Percentiles rank a stretch among this genome's conserved stretches.
Conservation (phyloP, 35 echinoderm and acorn worm genomes). For the Holothuria glaberrima region DNA sequence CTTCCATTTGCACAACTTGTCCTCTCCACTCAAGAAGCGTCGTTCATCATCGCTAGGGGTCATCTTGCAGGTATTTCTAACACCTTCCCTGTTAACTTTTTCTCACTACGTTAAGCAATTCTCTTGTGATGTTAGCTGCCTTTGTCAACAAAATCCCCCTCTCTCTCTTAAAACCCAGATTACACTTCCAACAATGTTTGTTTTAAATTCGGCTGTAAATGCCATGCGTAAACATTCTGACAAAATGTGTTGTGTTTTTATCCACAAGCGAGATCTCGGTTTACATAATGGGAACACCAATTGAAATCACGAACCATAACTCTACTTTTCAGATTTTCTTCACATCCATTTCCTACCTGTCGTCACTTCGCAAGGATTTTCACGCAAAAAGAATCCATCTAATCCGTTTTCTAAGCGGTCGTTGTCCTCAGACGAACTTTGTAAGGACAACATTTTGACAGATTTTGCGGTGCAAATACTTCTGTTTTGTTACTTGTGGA, state of each 20-base stretch:
- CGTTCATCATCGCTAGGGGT: too few species aligned
- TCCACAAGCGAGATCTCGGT: constrained; percentile 39
- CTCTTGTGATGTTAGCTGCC: too few species aligned
- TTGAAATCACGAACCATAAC: constrained; percentile 9
- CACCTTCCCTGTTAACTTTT: too few species aligned
- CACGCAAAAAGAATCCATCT: constrained; percentile 20
- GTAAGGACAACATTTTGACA: constrained; percentile 55
- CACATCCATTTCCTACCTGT: constrained; percentile 21
- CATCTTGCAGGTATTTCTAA: too few species aligned
- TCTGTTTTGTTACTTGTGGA: constrained; percentile 46
- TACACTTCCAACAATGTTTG: constrained; percentile 9
- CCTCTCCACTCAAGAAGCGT: too few species aligned
- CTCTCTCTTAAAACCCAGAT: too few species aligned
- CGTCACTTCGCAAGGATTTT: constrained; percentile 29
- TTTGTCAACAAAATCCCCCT: too few species aligned
- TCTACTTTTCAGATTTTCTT: constrained; percentile 4
- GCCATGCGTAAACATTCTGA: constrained; percentile 30
- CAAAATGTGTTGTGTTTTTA: constrained; percentile 39
- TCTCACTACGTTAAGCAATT: too few species aligned
- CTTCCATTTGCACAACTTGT: too few species aligned
- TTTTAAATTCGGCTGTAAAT: constrained; percentile 45
- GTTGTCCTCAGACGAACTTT: constrained; percentile 45
- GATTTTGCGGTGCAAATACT: constrained; percentile 43
- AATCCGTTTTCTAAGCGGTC: constrained; percentile 40
- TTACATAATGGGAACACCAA: constrained; percentile 44